Base-by-base conservation (phyloP, 2,113 vertebrate genomes). In the Sarotherodon lohbergeri region DNA sequence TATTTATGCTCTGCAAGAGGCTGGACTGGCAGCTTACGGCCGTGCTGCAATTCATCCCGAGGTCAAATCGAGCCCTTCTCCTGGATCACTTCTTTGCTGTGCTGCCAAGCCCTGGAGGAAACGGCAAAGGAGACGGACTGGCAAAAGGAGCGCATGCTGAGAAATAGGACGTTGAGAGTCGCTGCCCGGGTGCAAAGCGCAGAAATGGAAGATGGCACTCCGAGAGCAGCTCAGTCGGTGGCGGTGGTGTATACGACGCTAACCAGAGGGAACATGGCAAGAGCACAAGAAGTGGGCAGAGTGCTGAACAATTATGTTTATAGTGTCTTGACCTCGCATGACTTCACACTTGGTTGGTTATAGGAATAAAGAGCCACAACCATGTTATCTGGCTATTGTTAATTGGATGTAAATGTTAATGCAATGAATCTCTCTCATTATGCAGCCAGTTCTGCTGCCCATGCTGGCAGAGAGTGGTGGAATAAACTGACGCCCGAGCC, bases 341-440 rank as follows among this genome's bases (percentile, higher is more conserved):
- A 59, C 68, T 90, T 94, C 83, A 92, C 90, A 91, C 85, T 89
- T 46, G 86, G 90, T 50, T 84, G 88, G 87, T 81, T 87, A 68
- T 22, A 36, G 73, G 85, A 86, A 79, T 48, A 91, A 86, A 84
- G 55, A 83, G 59, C 55, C 13, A 57, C 6, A 3, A 56, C 57
- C 1, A 78, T 87, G 84, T 90, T 89, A 90, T 95, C 66, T 88
- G 84, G 86, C 86, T 87, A 54, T 90, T 85, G 89, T 91, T 96
- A 95, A 96, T 96, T 95, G 92, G 93, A 95, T 89, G 89, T 93
- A 94, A 94, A 96, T 94, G 86, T 93, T 94, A 95, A 95, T 88
- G 88, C 94, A 89, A 94, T 86, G 92, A 94, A 94, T 93, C 88
- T 56, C 61, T 86, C 93, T 94, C 91, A 94, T 94, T 94, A 94